Conservation (phyloP, 2,113 vertebrate genomes). For the Clinocottus analis region DNA sequence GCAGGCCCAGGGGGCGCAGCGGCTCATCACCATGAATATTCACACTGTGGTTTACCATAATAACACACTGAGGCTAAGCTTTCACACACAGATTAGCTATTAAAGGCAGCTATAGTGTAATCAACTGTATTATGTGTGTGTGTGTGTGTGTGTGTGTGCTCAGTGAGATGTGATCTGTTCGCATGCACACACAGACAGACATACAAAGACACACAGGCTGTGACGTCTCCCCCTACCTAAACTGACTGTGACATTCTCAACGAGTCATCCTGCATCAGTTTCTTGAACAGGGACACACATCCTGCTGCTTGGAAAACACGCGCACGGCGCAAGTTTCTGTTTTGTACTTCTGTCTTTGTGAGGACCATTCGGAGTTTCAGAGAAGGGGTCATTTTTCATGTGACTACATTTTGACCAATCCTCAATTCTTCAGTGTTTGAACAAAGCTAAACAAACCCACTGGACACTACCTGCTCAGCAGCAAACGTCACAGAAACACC, state of each 20-base stretch:
- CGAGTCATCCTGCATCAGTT: conserved; percentile 70
- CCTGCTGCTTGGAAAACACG: conserved; percentile 49
- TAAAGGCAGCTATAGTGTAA: conserved; percentile 46
- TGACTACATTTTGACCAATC: background rate
- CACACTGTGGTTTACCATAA: conserved; percentile 65
- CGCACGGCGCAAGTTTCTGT: background rate
- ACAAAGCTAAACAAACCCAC: background rate
- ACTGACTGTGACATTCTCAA: conserved; percentile 74
- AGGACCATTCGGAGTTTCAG: conserved; percentile 25
- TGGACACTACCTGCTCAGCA: background rate
- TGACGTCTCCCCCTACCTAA: conserved; percentile 29
- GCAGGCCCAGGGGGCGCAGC: conserved; percentile 36
- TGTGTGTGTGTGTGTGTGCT: conserved; percentile 5
- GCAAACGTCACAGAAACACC: background rate
- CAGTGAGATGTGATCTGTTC: conserved; percentile 19
- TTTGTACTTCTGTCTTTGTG: conserved; percentile 38
- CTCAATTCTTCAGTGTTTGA: background rate
- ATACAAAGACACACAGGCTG: conserved; percentile 37
- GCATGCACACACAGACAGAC: conserved; percentile 16
- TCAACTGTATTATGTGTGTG: conserved; percentile 37
- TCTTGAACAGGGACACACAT: conserved; percentile 58
- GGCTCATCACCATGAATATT: conserved; percentile 71
- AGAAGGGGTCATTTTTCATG: background rate
- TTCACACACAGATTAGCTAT: conserved; percentile 59
- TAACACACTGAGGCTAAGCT: conserved; percentile 69